Conservation (phyloP, 2,113 vertebrate species). For the Damaliscus lunatus region DNA sequence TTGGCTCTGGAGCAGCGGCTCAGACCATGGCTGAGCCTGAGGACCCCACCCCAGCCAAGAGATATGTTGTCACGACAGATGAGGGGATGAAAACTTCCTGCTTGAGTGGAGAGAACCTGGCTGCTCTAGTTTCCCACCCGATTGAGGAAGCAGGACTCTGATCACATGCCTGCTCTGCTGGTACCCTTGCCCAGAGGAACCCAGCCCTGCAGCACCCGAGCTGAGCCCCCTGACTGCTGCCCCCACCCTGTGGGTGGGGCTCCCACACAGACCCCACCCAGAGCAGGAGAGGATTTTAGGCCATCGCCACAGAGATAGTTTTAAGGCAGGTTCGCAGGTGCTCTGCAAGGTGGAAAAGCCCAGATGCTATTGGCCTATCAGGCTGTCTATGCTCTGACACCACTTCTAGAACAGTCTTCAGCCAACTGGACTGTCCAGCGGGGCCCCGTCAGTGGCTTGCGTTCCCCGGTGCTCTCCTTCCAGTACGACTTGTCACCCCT, state of each 20-base stretch:
- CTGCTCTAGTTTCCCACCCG: neutral
- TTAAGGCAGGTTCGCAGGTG: neutral
- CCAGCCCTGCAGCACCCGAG: neutral
- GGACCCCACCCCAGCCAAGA: neutral
- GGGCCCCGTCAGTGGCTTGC: accelerated
- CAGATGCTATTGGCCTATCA: neutral
- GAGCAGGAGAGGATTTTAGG: neutral
- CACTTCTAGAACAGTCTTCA: neutral
- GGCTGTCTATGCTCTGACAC: neutral
- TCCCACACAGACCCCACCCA: neutral
- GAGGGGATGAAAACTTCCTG: neutral
- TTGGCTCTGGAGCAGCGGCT: neutral
- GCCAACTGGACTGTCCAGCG: neutral
- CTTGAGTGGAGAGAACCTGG: neutral
- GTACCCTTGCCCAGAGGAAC: neutral
- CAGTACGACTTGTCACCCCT: neutral
- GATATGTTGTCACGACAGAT: neutral
- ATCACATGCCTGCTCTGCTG: neutral
- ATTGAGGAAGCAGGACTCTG: neutral
- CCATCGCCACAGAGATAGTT: neutral
- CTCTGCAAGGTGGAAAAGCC: neutral
- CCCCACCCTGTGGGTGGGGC: accelerated
- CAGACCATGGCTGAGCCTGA: neutral
- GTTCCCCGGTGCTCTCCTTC: neutral
- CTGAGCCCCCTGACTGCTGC: neutral